These are phyloP conservation scores for Dryocosmus kuriphilus DNA, from an alignment of 2,888 invertebrate genomes.

Conservation along the genomic window DNA sequence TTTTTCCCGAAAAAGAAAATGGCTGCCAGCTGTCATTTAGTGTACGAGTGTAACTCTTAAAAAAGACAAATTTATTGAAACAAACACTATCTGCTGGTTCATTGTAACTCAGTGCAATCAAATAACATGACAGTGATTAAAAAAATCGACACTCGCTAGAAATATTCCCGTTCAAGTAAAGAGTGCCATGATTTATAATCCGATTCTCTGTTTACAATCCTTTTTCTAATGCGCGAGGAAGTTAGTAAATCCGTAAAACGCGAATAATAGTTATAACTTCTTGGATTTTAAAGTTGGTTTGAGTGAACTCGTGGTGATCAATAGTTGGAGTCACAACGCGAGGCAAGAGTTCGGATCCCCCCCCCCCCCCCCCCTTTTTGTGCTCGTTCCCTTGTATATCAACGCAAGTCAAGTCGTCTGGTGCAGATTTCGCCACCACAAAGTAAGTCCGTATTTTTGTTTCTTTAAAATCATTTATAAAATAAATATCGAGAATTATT, in stretches of 20 bases:
- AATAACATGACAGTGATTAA: conserved; percentile 60
- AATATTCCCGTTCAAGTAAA: conserved; percentile 26
- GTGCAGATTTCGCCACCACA: conserved; percentile 8
- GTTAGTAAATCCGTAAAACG: neutral
- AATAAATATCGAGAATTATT: neutral
- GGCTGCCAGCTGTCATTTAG: conserved; percentile 68
- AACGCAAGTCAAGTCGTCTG: conserved; percentile 37
- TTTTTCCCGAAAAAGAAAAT: conserved; percentile 66
- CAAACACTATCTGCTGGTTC: conserved; percentile 24
- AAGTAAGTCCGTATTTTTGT: conserved; percentile 20
- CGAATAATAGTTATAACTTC: conserved; percentile 21
- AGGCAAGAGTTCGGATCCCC: conserved; percentile 40
- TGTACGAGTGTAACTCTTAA: conserved; percentile 54
- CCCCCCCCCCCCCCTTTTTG: conserved; percentile 19
- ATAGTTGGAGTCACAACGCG: conserved; percentile 47
- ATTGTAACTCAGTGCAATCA: conserved; percentile 63
- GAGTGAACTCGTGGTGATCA: conserved; percentile 48
- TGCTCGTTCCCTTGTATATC: conserved; percentile 34
- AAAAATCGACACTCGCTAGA: conserved; percentile 30
- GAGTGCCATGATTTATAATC: conserved; percentile 24
- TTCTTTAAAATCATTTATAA: neutral
- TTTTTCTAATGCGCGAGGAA: conserved; percentile 8
- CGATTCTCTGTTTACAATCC: conserved; percentile 28
- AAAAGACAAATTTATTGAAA: conserved; percentile 23
- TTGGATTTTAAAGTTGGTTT: neutral